Conservation (phyloP, 1,140 invertebrate species). For the Thaumatotibia leucotreta region DNA sequence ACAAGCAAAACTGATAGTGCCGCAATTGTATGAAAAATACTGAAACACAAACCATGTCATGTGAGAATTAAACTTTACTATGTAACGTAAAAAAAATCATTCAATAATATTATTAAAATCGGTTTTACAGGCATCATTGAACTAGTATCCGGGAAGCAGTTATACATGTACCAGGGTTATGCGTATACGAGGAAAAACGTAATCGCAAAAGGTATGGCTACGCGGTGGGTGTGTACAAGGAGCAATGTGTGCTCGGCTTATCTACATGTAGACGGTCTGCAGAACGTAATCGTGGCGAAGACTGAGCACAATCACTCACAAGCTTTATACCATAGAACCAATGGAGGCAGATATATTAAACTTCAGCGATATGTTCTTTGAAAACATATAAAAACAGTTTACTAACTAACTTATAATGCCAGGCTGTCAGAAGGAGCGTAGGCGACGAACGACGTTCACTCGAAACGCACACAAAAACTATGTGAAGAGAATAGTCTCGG, state of each 20-base stretch:
- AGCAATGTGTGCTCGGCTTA: background rate
- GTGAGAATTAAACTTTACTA: no score
- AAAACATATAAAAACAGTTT: no score
- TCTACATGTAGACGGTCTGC: background rate
- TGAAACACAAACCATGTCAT: no score
- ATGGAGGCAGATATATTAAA: background rate
- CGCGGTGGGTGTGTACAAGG: conserved; percentile 24
- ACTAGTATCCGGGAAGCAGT: conserved; percentile 21
- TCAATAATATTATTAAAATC: background rate
- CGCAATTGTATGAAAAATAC: no score
- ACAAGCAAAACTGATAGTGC: no score
- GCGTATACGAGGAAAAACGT: conserved; percentile 23
- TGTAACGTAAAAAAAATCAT: no score
- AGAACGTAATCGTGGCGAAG: background rate
- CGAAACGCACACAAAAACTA: no score
- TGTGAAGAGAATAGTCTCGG: no score
- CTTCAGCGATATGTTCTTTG: no score
- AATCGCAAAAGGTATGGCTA: conserved; percentile 14
- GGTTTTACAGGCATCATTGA: conserved; percentile 22
- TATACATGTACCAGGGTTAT: conserved; percentile 27
- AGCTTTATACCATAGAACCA: background rate
- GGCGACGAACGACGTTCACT: no score
- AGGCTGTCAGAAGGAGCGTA: no score
- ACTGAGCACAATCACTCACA: background rate
- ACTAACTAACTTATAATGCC: no score